Evolutionary conservation across 1,140 invertebrate genomes (phyloP), one percentile per base, ranked within the genome.

Genomic region (Trachelipus rathkii): DNA sequence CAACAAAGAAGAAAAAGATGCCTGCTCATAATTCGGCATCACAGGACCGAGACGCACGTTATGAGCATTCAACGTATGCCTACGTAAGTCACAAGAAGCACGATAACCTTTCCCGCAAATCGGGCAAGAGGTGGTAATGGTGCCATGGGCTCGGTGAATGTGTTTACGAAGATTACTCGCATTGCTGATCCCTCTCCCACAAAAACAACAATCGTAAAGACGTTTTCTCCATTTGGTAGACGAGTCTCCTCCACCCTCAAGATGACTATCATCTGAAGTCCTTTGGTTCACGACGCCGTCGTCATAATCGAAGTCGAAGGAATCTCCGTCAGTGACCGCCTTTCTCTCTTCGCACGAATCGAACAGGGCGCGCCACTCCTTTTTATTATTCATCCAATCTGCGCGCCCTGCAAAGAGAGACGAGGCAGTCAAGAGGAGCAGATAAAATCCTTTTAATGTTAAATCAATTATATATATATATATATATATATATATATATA

Each of bases 81-180:
- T 81, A 24, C 82, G 76, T 15, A 84, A 78, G 73, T 84, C 83
- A 67, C 83, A 83, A 46, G 94, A 94, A 73, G 93, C 88, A 44
- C 93, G 89, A 84, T 95, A 95, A 0, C 93, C 92, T 84, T 95
- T 95, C 44, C 92, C 92, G 82, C 95, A 97, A 0, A 91, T 91
- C 74, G 91, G 87, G 83, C 95, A 97, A 83, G 96, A 92, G 86
- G 96, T 96, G 0, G 95, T 95, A 83, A 96, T 96, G 86, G 95
- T 93, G 82, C 77, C 73, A 67, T 78, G 77, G 11, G 77, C 73
- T 13, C 77, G 67, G 50, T 74, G 72, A 66, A 78, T 78, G 43
- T 78, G 77, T 74, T 78, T 78, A 23, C 77, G 68, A 53, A 78
- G 50, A 46, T 78, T 78, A 67, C 77, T 78, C 13, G 77, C 72